A percentile compares a stretch with the other conserved stretches of the same genome.
phyloP scores from a whole-genome alignment of 2,888 invertebrate species.

The Drosophila sordidula region DNA sequence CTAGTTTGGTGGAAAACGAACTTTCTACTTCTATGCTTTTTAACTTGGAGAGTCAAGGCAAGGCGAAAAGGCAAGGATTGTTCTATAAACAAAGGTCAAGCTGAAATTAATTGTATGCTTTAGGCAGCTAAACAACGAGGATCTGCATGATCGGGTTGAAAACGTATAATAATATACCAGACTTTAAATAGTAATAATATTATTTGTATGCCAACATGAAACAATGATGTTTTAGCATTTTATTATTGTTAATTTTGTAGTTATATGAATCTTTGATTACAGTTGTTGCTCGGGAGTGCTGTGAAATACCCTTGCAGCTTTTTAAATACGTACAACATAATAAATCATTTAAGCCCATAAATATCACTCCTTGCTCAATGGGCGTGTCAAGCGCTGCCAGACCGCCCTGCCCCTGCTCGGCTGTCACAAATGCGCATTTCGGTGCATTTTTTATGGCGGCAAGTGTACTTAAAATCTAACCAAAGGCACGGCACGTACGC shows the following conservation, averaged over 20 bases:
- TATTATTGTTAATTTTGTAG: not conserved
- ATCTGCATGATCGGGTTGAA: too few relatives aligned
- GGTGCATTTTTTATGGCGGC: constrained; percentile 54
- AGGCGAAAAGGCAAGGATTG: too few relatives aligned
- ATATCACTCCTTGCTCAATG: constrained; percentile 17
- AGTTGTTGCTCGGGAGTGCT: too few relatives aligned
- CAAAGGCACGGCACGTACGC: constrained; percentile 56
- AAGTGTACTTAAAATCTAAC: constrained; percentile 63
- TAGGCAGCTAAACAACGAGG: too few relatives aligned
- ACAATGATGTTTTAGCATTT: not conserved
- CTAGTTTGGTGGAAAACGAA: too few relatives aligned
- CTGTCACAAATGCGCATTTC: constrained; percentile 63
- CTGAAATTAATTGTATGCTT: not conserved
- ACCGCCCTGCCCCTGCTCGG: constrained; percentile 10
- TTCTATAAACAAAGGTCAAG: too few relatives aligned
- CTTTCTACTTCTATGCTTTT: too few relatives aligned
- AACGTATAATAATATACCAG: too few relatives aligned
- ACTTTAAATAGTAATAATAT: too few relatives aligned
- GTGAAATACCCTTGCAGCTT: not conserved
- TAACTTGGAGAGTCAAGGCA: too few relatives aligned
- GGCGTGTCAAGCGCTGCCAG: constrained; percentile 12
- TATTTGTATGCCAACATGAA: too few relatives aligned
- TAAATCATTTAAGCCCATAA: constrained; percentile 42
- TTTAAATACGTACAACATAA: constrained; percentile 27
- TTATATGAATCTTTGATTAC: too few relatives aligned